Conservation (phyloP, 2,797 vertebrate species). For the Molossus molossus region DNA sequence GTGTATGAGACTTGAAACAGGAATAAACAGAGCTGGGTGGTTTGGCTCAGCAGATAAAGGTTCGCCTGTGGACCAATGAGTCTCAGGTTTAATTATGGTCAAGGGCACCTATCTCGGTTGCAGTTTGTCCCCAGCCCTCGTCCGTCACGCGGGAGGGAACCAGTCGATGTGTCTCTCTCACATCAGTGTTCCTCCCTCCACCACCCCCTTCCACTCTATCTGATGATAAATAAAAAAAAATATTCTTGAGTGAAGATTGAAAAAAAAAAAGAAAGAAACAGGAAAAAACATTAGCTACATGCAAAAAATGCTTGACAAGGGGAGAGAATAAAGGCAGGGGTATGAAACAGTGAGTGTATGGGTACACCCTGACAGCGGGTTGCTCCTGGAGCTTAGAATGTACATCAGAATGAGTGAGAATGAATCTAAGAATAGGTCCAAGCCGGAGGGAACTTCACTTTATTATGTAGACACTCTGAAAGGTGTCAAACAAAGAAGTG, state of each 20-base stretch:
- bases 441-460: background rate
- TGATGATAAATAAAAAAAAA: too few species aligned
- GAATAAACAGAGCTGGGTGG: background rate
- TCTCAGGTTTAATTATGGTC: too few species aligned
- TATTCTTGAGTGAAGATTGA: too few species aligned
- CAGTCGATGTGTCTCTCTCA: too few species aligned
- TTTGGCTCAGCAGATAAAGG: too few species aligned
- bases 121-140: too few species aligned
- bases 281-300: constrained; percentile 6
- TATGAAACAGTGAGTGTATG: background rate
- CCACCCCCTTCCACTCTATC: too few species aligned
- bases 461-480: constrained; percentile 10
- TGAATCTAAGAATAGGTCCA: background rate
- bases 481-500: background rate
- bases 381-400: background rate
- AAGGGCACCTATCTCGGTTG: too few species aligned
- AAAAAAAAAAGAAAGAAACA: too few species aligned
- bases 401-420: background rate
- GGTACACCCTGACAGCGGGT: background rate
- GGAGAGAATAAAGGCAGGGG: background rate
- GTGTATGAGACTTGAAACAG: background rate
- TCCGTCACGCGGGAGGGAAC: too few species aligned
- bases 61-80: too few species aligned
- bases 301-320: background rate
- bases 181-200: too few species aligned